A percentile compares a stretch with the other conserved stretches of the same genome.
These are phyloP conservation scores for Saccostrea echinata DNA, from an alignment of 1,140 invertebrate genomes.

Conservation along the genomic window DNA sequence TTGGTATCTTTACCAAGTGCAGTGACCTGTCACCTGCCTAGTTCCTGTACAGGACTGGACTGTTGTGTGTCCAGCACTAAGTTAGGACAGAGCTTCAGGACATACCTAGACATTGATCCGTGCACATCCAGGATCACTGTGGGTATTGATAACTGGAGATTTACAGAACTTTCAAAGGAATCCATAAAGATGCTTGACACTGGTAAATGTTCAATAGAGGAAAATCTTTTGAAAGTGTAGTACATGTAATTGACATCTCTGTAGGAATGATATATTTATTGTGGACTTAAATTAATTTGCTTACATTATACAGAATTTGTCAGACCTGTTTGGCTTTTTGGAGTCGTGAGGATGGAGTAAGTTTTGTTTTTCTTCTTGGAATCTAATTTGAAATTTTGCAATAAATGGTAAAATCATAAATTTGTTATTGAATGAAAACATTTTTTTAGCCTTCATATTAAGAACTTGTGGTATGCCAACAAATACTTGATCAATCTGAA, in stretches of 20 bases:
- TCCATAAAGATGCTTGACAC: constrained; percentile 16
- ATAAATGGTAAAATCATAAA: no score
- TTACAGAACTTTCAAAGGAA: constrained; percentile 20
- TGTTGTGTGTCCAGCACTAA: background rate
- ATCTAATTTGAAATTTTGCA: no score
- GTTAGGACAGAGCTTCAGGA: background rate
- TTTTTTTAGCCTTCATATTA: constrained; percentile 41
- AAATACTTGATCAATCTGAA: constrained; percentile 48
- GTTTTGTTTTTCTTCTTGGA: background rate
- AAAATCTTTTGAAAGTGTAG: background rate
- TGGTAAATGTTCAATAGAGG: background rate
- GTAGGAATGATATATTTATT: no score
- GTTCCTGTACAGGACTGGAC: constrained; percentile 5
- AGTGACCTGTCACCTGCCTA: background rate
- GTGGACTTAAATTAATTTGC: background rate
- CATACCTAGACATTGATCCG: background rate
- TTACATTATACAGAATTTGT: background rate
- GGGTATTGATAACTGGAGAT: constrained; percentile 22
- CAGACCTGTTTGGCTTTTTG: background rate
- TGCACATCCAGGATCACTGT: background rate
- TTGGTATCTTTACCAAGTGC: background rate
- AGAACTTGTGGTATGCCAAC: constrained; percentile 30
- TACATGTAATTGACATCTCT: background rate
- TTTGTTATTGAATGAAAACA: background rate
- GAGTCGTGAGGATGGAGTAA: constrained; percentile 38